Base-by-base conservation (phyloP, 1,140 invertebrate species). In the Dysdera silvatica region DNA sequence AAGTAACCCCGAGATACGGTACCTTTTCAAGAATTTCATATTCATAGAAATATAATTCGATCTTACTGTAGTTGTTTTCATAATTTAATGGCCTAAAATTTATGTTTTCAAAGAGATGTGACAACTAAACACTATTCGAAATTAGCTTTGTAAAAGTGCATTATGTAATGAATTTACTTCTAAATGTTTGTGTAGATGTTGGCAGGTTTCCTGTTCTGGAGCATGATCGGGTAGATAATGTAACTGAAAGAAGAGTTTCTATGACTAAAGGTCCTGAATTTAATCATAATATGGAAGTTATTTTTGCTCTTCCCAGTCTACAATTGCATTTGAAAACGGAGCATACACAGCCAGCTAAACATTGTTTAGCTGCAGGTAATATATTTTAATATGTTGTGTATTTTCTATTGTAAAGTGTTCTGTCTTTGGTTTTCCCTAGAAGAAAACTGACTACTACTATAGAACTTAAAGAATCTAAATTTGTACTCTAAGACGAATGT, bases 241-340 rank as follows among this genome's bases (percentile, higher is more conserved):
- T 68, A 72, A 80, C 32, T 45, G 74, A 73, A 59, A 68, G 65
- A 7, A 68, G 73, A 24, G 69, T 72, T 35, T 67, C 65, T n/a
- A 66, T 71, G 40, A 52, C 79, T 60, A 86, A 88, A 73, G 77
- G 83, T 35, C 83, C 86, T 62, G 87, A 91, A 70, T 87, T 87
- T 45, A 88, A 88, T 71, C 92, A 97, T 73, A 89, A 87, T 52
- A 83, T 89, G 32, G 95, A 98, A 80, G 88, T 95, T 4, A 95
- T 98, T 72, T 97, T 97, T 80, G 90, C 91, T 6, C 77, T 98
- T 63, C 95, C 95, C 0, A 88, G 89, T 20, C 78, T 97, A 68
- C 91, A 95, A 77, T 79, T 97, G 62, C 88, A 95, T 73, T 82
- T 97, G 37, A 91, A 95, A 78, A 95, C 93, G 2, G 88, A 92